Conservation (phyloP, 2,888 invertebrate genomes). For the Idaea dimidiata region DNA sequence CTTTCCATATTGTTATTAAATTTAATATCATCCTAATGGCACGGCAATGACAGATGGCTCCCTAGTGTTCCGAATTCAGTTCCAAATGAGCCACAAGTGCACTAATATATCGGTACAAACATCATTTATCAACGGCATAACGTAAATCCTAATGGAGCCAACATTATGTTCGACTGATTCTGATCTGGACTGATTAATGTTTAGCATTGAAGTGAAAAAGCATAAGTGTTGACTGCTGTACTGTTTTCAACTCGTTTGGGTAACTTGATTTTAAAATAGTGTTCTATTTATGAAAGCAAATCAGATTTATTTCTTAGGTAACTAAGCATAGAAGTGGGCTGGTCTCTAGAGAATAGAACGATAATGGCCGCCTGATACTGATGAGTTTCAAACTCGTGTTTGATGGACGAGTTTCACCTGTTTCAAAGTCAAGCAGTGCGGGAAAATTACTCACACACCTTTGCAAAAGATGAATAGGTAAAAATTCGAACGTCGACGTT, state of each 20-base stretch:
- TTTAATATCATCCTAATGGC: slow-evolving; percentile 9
- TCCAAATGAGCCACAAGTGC: slow-evolving; percentile 42
- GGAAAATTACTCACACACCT: no score
- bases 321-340: no score
- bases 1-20: background rate
- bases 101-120: slow-evolving; percentile 32
- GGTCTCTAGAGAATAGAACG: no score
- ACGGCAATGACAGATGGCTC: slow-evolving; percentile 39
- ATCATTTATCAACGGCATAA: slow-evolving; percentile 34
- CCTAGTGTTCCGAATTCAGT: slow-evolving; percentile 34
- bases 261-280: background rate
- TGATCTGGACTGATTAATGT: background rate
- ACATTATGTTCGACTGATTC: slow-evolving; percentile 8
- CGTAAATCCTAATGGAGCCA: slow-evolving; percentile 20
- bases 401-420: no score
- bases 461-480: no score
- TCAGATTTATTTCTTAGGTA: no score
- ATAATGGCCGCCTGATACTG: no score
- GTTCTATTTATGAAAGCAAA: background rate
- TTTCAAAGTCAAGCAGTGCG: no score
- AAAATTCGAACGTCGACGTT: no score
- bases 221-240: background rate
- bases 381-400: no score
- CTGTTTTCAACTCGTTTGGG: slow-evolving; percentile 1
- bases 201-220: background rate